Conservation (phyloP, 1,140 invertebrate species). For the Drosophila gunungcola region DNA sequence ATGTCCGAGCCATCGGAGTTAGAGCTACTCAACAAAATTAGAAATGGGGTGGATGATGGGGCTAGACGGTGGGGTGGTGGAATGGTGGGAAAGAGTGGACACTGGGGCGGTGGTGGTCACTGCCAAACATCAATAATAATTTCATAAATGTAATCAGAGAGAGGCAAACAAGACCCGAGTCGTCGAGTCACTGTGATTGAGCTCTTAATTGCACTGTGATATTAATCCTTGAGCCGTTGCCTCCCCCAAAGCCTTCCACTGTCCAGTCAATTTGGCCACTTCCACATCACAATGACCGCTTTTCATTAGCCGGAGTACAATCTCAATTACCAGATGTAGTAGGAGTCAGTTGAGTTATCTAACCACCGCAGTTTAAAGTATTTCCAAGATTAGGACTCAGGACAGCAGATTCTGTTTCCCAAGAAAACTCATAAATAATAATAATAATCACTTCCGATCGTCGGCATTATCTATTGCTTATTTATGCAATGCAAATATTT, state of each 20-base stretch:
- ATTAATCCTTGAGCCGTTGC: constrained; percentile 58
- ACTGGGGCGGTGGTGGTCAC: constrained; percentile 66
- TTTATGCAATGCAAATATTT: constrained; percentile 47
- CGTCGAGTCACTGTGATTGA: constrained; percentile 72
- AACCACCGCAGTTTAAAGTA: constrained; percentile 24
- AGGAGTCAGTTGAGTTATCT: constrained; percentile 19
- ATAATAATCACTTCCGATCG: constrained; percentile 40
- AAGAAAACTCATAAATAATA: constrained; percentile 7
- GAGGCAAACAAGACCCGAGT: constrained; percentile 58
- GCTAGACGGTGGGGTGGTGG: background rate
- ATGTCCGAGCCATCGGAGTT: constrained; percentile 47
- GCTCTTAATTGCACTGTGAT: constrained; percentile 80
- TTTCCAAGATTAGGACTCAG: constrained; percentile 7
- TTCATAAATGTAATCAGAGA: constrained; percentile 80
- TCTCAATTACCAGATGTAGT: constrained; percentile 39
- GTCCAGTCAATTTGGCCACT: constrained; percentile 15
- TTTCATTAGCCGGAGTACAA: constrained; percentile 66
- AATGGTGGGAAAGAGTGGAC: constrained; percentile 15
- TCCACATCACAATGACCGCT: constrained; percentile 21
- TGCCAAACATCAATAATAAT: constrained; percentile 83
- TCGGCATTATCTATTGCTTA: constrained; percentile 46
- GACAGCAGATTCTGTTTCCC: background rate
- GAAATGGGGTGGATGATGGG: constrained; percentile 48
- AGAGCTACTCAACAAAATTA: constrained; percentile 78
- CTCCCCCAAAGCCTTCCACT: background rate